phyloP scores from a whole-genome alignment of 2,113 vertebrate genomes.

The Stercorarius parasiticus region DNA sequence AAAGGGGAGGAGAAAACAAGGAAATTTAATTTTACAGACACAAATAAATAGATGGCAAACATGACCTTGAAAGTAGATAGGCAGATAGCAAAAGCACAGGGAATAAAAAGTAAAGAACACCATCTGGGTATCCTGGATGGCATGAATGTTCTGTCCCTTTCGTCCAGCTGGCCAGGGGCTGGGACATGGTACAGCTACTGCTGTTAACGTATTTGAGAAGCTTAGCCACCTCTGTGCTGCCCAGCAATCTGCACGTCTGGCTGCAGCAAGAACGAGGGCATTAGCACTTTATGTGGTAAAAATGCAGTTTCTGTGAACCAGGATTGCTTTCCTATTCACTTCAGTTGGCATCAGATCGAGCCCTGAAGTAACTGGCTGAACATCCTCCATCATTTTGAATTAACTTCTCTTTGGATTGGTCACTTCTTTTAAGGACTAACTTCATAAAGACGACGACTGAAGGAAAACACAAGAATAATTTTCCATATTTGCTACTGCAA shows the following conservation, averaged over 20 bases:
- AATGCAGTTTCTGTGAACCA: not conserved
- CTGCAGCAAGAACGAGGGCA: not conserved
- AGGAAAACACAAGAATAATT: not conserved
- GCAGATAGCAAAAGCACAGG: not conserved
- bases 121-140: not conserved
- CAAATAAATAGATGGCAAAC: slow-evolving; percentile 1
- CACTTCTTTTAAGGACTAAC: not conserved
- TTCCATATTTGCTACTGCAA: not conserved
- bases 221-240: not conserved
- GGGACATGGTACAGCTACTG: not conserved
- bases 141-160: not conserved
- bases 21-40: not conserved
- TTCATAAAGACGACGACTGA: not conserved
- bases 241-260: not conserved
- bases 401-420: slow-evolving; percentile 2
- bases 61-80: not conserved
- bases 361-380: slow-evolving; percentile 10
- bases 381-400: not conserved
- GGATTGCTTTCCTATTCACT: not conserved
- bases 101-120: slow-evolving; percentile 25
- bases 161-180: not conserved
- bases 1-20: slow-evolving; percentile 16
- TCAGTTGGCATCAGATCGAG: not conserved
- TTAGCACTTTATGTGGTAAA: not conserved
- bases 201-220: not conserved